phyloP scores from a whole-genome alignment of 2,797 vertebrate genomes.

The Nannoperca obscura region DNA sequence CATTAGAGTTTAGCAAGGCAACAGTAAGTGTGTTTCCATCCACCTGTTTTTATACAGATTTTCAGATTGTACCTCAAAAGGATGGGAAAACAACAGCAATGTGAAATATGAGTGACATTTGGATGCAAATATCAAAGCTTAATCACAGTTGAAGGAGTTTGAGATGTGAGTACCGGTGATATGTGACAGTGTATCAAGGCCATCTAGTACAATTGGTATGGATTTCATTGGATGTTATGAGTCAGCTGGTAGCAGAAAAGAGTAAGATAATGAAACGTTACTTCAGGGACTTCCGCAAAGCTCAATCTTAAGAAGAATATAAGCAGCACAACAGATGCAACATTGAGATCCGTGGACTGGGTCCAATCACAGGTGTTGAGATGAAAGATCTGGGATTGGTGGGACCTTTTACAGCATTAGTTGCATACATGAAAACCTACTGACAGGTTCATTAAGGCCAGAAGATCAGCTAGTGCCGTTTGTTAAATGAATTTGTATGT shows the following conservation, averaged over 20 bases:
- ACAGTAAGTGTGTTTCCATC: neutral
- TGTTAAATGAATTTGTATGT: conserved; percentile 29
- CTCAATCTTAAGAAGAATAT: too few species aligned
- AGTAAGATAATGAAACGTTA: too few species aligned
- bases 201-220: too few species aligned
- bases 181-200: too few species aligned
- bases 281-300: too few species aligned
- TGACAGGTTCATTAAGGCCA: neutral
- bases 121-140: neutral
- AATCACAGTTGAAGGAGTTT: neutral
- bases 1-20: neutral
- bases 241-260: too few species aligned
- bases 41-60: neutral
- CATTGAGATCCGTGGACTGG: neutral
- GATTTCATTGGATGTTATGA: too few species aligned
- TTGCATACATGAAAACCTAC: neutral
- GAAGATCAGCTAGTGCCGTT: neutral
- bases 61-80: neutral
- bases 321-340: neutral
- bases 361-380: neutral
- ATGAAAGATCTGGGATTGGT: neutral
- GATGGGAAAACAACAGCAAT: neutral
- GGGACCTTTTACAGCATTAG: neutral
- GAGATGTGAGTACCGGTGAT: too few species aligned
- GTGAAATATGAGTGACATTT: neutral